Conservation (phyloP, 1,140 invertebrate genomes). For the Apolygus lucorum region DNA sequence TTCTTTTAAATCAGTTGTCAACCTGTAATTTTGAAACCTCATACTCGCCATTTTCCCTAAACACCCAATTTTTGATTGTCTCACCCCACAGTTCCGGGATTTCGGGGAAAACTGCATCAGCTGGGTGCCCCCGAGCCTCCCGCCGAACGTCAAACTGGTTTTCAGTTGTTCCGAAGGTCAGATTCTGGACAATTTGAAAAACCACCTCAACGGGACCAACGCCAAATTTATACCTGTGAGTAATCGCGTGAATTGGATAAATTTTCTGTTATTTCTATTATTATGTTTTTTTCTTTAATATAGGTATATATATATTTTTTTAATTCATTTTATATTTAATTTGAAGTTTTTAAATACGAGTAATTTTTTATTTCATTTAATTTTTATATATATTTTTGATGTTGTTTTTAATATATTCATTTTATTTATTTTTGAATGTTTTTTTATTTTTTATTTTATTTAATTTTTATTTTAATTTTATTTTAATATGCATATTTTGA, state of each 20-base stretch:
- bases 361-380: too few relatives aligned
- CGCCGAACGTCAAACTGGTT: constrained; percentile 60
- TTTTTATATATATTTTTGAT: too few relatives aligned
- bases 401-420: too few relatives aligned
- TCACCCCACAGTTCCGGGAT: constrained; percentile 34
- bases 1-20: neutral
- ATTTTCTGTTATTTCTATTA: neutral
- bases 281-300: neutral
- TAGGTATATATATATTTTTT: too few relatives aligned
- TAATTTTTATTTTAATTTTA: too few relatives aligned
- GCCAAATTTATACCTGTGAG: constrained; percentile 24
- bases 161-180: constrained; percentile 35
- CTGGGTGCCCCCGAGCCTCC: constrained; percentile 60
- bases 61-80: too few relatives aligned
- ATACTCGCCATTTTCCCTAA: neutral
- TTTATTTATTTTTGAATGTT: too few relatives aligned
- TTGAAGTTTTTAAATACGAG: too few relatives aligned
- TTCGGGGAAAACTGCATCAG: constrained; percentile 38
- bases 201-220: constrained; percentile 24
- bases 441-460: too few relatives aligned
- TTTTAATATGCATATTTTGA: too few relatives aligned
- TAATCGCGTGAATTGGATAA: neutral
- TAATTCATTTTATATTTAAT: too few relatives aligned
- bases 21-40: neutral
- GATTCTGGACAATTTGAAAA: constrained; percentile 40